A percentile compares a stretch with the other conserved stretches of the same genome.
phyloP scores from a whole-genome alignment of 2,113 vertebrate genomes.

The Zeus faber region DNA sequence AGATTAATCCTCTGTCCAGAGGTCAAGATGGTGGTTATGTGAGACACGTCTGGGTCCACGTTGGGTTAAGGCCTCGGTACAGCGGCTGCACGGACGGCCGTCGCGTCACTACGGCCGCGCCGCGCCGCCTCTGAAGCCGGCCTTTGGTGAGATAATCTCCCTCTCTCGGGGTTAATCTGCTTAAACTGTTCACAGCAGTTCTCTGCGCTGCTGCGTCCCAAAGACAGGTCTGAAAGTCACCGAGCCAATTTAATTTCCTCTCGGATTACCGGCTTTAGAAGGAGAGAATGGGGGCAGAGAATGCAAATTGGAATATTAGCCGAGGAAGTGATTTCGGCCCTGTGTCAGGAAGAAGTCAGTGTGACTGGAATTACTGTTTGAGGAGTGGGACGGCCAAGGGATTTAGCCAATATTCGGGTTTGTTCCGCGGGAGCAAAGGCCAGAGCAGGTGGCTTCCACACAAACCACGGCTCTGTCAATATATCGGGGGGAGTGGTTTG shows the following conservation, averaged over 20 bases:
- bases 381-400: background rate
- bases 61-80: no score
- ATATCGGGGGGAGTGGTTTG: no score
- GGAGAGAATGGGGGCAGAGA: no score
- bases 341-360: no score
- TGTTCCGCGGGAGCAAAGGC: no score
- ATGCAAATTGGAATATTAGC: slow-evolving; percentile 8
- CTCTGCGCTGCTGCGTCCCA: slow-evolving; percentile 29
- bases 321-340: no score
- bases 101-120: background rate
- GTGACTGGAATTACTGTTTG: slow-evolving; percentile 2
- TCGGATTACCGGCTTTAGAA: slow-evolving; percentile 45
- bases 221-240: slow-evolving; percentile 38
- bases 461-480: slow-evolving; percentile 1
- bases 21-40: no score
- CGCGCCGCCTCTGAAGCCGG: slow-evolving; percentile 10
- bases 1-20: no score
- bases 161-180: slow-evolving; percentile 55
- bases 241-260: slow-evolving; percentile 61
- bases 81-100: no score
- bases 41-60: no score
- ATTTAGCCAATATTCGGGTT: background rate
- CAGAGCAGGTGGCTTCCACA: no score
- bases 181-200: slow-evolving; percentile 43
- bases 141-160: slow-evolving; percentile 49